phyloP scores from a whole-genome alignment of 2,113 vertebrate genomes.

The Psammodynastes pulverulentus region DNA sequence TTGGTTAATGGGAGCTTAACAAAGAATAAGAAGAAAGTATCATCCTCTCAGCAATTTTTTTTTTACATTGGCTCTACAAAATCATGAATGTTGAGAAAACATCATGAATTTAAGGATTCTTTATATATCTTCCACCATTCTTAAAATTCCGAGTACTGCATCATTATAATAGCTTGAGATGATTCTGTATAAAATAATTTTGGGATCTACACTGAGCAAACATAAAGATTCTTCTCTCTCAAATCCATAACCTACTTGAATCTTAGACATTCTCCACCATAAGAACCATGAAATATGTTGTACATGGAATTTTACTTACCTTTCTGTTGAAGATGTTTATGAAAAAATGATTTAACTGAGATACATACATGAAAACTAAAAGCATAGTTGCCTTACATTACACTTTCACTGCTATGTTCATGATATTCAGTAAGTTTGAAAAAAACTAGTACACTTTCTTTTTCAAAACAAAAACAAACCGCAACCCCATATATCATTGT shows the following conservation, averaged over 20 bases:
- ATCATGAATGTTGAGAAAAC: not conserved
- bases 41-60: not conserved
- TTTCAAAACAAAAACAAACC: not conserved
- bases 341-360: not conserved
- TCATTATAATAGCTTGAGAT: not conserved
- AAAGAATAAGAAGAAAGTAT: not conserved
- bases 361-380: not conserved
- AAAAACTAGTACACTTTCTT: slow-evolving; percentile 13
- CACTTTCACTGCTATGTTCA: not conserved
- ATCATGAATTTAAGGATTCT: not conserved
- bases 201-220: not conserved
- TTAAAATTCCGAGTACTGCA: not conserved
- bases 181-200: not conserved
- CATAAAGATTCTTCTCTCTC: not conserved
- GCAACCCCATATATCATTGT: not conserved
- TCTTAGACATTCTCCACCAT: not conserved
- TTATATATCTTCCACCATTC: not conserved
- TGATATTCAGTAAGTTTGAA: slow-evolving; percentile 24
- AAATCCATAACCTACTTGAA: not conserved
- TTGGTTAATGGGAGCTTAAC: not conserved
- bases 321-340: not conserved
- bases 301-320: not conserved
- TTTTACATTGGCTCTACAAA: not conserved
- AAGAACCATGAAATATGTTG: not conserved
- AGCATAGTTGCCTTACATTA: not conserved